Base-by-base conservation (phyloP, 2,797 vertebrate species). In the Alcedo quadribrachys region DNA sequence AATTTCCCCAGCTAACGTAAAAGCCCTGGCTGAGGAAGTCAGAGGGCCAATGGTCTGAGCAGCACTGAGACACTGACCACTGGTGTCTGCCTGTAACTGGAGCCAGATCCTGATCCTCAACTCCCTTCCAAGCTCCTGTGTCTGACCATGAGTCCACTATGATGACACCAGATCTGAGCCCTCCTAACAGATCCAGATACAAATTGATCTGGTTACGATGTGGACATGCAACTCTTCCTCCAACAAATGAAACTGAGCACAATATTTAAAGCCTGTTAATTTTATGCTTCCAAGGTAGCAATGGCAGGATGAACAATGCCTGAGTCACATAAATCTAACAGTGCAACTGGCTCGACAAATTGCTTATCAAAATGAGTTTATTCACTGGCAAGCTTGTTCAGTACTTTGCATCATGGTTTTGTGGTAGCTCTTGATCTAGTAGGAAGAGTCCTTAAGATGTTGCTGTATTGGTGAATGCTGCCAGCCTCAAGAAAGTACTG, bases 401-500 rank as follows among this genome's bases (percentile, higher is more conserved):
- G 11, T 48, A 28, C 50, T 84, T 89, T 79, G 16, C 21, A 48
- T 81, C 45, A 35, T 17, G 8, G 9, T 87, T 81, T 76, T 66
- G 28, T 82, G 17, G 5, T 42, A 45, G 8, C 6, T 76, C 37
- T 65, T 16, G 2, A 65, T 61, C 28, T 73, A 6, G 13, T 14
- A 65, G 24, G 45, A 71, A 71, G 37, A 87, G 12, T 5, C 14
- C n/a, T 61, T 16, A 55, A n/a, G 28, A 9, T n/a, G 8, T 19
- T 76, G 19, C 28, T 55, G 1, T 32, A 27, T 2, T 57, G 30
- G 42, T 57, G 33, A 79, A 73, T 0, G 0, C 16, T 0, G 0
- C 19, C 45, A 76, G 8, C 10, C 15, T 66, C 68, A 58, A 48
- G 15, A 48, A 92, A 75, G 40, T 37, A 45, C 15, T n/a, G 37